phyloP scores from a whole-genome alignment of 2,888 invertebrate genomes.

The Meandrusa payeni region DNA sequence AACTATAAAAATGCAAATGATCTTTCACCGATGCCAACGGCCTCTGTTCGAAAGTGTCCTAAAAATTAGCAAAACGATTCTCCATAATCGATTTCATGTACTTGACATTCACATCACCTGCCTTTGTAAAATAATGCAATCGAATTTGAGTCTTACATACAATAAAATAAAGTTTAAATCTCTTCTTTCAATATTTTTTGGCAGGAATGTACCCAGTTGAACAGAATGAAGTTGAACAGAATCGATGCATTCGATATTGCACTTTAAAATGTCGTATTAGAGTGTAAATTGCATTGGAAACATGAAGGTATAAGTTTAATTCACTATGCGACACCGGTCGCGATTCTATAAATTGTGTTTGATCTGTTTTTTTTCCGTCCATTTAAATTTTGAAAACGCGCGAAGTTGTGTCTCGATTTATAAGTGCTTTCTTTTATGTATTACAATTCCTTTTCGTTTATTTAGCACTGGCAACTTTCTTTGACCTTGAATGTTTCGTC shows the following conservation, averaged over 20 bases:
- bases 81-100: slow-evolving; percentile 69
- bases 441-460: slow-evolving; percentile 12
- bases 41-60: slow-evolving; percentile 62
- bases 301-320: slow-evolving; percentile 30
- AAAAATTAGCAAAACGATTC: slow-evolving; percentile 51
- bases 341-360: slow-evolving; percentile 19
- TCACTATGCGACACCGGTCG: slow-evolving; percentile 46
- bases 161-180: neutral
- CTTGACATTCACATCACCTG: slow-evolving; percentile 65
- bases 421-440: slow-evolving; percentile 31
- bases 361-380: slow-evolving; percentile 17
- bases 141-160: neutral
- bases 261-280: slow-evolving; percentile 31
- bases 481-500: slow-evolving; percentile 13
- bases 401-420: slow-evolving; percentile 51
- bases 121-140: slow-evolving; percentile 5
- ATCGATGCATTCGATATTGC: slow-evolving; percentile 33
- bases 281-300: slow-evolving; percentile 33
- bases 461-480: slow-evolving; percentile 17
- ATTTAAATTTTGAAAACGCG: slow-evolving; percentile 56
- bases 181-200: neutral
- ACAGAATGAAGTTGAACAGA: too few relatives aligned
- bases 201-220: slow-evolving; percentile 5
- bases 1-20: slow-evolving; percentile 43
- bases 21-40: slow-evolving; percentile 49